These are phyloP conservation scores for Pristionchus japonicus DNA, from an alignment of 2,888 invertebrate species.

Conservation along the genomic window DNA sequence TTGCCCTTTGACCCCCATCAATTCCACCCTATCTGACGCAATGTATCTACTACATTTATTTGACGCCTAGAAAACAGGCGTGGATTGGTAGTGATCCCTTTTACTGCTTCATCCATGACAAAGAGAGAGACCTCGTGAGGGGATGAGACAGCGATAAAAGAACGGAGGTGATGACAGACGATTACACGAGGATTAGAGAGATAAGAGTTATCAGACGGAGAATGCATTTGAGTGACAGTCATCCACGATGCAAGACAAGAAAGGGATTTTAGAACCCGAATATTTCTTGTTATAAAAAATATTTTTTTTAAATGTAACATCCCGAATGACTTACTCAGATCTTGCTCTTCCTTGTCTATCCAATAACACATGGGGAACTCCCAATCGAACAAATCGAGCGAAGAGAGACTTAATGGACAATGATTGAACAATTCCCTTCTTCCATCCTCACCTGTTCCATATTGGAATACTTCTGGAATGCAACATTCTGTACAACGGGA, in stretches of 20 bases:
- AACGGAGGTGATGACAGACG: neutral
- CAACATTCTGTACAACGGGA: conserved; percentile 99
- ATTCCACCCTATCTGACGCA: no score
- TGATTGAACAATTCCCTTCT: neutral
- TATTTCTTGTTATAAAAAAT: neutral
- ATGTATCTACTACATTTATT: no score
- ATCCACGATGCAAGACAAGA: neutral
- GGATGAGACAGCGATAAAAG: conserved; percentile 16
- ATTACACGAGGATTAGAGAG: neutral
- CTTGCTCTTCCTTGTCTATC: conserved; percentile 97
- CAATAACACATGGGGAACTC: conserved; percentile 95
- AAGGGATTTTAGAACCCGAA: neutral
- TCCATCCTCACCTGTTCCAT: conserved; percentile 89
- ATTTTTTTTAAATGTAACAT: no score
- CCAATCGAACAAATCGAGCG: conserved; percentile 93
- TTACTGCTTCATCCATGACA: neutral
- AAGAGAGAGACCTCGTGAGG: neutral
- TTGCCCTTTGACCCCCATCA: no score
- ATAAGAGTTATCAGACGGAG: neutral
- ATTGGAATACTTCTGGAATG: conserved; percentile 95
- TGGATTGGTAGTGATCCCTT: neutral
- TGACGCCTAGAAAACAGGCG: no score
- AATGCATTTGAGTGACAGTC: neutral
- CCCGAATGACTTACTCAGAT: conserved; percentile 82
- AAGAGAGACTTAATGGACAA: conserved; percentile 84